Conservation (phyloP, 2,888 invertebrate species). For the Calameuta idolon region DNA sequence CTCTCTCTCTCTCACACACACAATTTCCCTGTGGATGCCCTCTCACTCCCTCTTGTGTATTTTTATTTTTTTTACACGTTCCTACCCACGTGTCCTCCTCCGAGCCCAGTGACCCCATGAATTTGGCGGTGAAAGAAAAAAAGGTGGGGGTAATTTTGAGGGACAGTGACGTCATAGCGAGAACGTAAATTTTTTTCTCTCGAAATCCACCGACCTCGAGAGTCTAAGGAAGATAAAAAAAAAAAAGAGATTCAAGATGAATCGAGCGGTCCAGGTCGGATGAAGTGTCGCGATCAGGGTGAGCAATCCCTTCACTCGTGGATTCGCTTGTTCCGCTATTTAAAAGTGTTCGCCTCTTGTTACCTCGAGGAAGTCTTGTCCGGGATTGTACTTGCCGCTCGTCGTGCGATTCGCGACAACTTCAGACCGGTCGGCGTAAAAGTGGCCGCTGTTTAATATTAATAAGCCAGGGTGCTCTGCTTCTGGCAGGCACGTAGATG, state of each 20-base stretch:
- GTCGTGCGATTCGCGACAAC: constrained; percentile 37
- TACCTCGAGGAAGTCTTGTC: constrained; percentile 26
- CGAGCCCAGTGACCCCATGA: neutral
- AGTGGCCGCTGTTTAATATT: constrained; percentile 63
- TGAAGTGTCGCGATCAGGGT: constrained; percentile 16
- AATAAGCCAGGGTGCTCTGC: constrained; percentile 59
- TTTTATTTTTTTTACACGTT: neutral
- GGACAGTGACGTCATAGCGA: neutral
- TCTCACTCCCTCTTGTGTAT: neutral
- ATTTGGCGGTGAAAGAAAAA: neutral
- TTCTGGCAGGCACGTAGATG: constrained; percentile 64
- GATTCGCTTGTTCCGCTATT: constrained; percentile 59
- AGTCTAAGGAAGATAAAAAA: neutral
- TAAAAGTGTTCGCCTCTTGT: constrained; percentile 45
- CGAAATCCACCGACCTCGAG: neutral
- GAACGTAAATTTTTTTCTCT: neutral
- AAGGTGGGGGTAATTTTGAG: neutral
- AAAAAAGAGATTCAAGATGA: neutral
- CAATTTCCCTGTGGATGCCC: neutral
- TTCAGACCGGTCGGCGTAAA: constrained; percentile 33
- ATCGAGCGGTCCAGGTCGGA: neutral
- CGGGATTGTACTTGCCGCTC: neutral
- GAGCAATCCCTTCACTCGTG: constrained; percentile 46
- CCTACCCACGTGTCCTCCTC: neutral
- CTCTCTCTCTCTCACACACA: constrained; percentile 11